A percentile compares a stretch with the other conserved stretches of the same genome.
Evolutionary conservation across 2,113 vertebrate genomes (phyloP).

Genomic region (Clarias gariepinus): DNA sequence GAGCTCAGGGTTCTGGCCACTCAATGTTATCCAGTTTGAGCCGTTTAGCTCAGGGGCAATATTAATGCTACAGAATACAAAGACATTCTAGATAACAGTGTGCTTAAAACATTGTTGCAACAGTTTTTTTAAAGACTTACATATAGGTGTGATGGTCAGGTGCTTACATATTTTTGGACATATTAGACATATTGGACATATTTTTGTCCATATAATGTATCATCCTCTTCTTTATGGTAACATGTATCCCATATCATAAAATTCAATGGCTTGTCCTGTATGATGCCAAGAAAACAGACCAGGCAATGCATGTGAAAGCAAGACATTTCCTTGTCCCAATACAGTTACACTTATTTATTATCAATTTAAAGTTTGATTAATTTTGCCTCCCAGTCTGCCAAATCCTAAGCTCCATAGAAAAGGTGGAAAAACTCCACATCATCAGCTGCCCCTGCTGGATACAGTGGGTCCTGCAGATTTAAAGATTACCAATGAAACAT

Average conservation of each 20-base stretch:
- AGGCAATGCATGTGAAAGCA: neutral
- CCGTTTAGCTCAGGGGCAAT: too few relatives aligned
- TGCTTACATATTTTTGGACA: too few relatives aligned
- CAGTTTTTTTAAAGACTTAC: too few relatives aligned
- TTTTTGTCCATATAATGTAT: too few relatives aligned
- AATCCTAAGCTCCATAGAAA: neutral
- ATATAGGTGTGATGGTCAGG: too few relatives aligned
- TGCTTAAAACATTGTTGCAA: too few relatives aligned
- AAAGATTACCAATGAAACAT: neutral
- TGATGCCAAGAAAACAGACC: neutral
- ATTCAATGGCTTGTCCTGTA: neutral
- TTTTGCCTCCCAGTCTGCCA: neutral
- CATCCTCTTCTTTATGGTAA: neutral
- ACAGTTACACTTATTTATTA: neutral
- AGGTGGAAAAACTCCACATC: neutral
- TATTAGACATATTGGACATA: too few relatives aligned
- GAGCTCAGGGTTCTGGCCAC: too few relatives aligned
- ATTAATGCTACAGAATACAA: too few relatives aligned
- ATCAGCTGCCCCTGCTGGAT: neutral
- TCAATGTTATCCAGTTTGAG: too few relatives aligned
- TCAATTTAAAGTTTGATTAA: neutral
- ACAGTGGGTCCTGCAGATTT: neutral
- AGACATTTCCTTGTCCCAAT: neutral
- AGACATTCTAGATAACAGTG: too few relatives aligned
- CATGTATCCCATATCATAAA: too few relatives aligned